Percentiles rank a stretch among this genome's conserved stretches.
Evolutionary conservation across 2,113 vertebrate species (phyloP).

Genomic region (Silurus meridionalis): DNA sequence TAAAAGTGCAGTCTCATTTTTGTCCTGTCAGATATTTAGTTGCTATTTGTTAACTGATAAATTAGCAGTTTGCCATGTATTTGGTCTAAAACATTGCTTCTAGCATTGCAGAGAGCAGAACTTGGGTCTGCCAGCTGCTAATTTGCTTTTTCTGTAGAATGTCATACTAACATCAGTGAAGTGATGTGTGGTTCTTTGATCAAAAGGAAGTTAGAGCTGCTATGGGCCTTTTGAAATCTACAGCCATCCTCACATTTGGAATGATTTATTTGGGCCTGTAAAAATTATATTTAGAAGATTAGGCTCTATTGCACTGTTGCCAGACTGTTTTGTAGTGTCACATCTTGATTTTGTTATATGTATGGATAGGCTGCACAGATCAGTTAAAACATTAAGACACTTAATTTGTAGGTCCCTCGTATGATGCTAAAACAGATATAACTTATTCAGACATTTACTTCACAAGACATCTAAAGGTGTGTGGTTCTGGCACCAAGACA

Average conservation of each 20-base stretch:
- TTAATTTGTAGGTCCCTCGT: too few relatives aligned
- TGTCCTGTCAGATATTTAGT: not conserved
- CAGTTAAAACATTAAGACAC: too few relatives aligned
- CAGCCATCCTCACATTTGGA: not conserved
- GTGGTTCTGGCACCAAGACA: too few relatives aligned
- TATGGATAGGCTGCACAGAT: not conserved
- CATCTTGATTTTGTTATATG: not conserved
- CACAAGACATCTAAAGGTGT: too few relatives aligned
- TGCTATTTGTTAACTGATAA: not conserved
- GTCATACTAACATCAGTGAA: not conserved
- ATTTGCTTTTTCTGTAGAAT: not conserved
- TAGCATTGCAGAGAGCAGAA: not conserved
- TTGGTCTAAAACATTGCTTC: not conserved
- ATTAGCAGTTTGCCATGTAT: constrained; percentile 4
- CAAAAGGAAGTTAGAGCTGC: not conserved
- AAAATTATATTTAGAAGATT: not conserved
- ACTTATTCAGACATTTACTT: too few relatives aligned
- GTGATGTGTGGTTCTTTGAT: not conserved
- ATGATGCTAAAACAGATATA: too few relatives aligned
- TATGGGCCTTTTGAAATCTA: not conserved
- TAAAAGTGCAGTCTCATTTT: not conserved
- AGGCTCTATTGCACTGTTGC: not conserved
- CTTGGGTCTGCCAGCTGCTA: not conserved
- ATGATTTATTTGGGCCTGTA: not conserved
- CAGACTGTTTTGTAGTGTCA: not conserved